Evolutionary conservation across 2,888 invertebrate species (phyloP), one percentile per base, ranked within the genome.

Genomic region (Sesia bembeciformis): DNA sequence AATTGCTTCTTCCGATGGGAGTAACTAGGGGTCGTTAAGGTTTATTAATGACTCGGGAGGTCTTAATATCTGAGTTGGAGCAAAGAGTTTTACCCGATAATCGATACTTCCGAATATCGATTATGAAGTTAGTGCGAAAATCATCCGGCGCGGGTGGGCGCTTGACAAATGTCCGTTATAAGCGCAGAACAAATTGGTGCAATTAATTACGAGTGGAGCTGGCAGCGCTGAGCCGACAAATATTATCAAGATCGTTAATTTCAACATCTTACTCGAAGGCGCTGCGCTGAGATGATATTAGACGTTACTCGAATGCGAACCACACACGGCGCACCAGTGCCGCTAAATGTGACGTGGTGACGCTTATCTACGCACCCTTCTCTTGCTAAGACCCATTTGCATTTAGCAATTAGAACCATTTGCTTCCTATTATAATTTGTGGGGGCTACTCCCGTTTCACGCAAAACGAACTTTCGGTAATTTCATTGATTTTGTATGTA

Each of bases 181-280:
- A 88, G 86, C 82, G 78, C 70, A 71, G 82, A 82, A 89, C 87
- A 88, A 88, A 89, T 87, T 87, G 82, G 77, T 75, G 82, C 82
- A 76, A 89, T 88, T 85, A 87, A 87, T 88, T 81, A 83, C 77
- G 67, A 74, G 79, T 72, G 70, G 79, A 75, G 81, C 77, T 76
- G 78, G 79, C 78, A 78, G 76, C 81, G 80, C 76, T 78, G 81
- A 85, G 81, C 84, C 84, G 82, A 75, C 87, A 89, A 88, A 87
- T 86, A 88, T 88, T 86, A 87, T 88, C 84, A 81, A 84, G 85
- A 85, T 86, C 85, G 86, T 87, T 87, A 84, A 83, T 86, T 84
- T 81, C 80, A 75, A 84, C 82, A 83, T 84, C 83, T 83, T 75
- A 80, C 72, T 76, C 64, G 66, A 70, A 72, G 73, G 70, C 70